Conservation (phyloP, 1,140 invertebrate species). For the Ctenoplectra terminalis region DNA sequence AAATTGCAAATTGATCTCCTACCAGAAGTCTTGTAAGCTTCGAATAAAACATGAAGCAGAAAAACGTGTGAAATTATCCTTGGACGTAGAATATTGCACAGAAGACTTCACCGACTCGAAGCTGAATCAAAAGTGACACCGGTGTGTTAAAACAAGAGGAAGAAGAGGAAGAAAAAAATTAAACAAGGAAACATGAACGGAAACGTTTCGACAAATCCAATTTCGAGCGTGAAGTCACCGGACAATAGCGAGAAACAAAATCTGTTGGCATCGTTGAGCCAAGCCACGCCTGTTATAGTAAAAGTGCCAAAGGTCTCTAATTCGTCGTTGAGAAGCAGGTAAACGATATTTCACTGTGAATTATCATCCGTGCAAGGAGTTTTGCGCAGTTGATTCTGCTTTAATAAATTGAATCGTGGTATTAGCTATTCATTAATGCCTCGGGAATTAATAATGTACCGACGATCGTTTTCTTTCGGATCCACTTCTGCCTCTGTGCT, state of each 20-base stretch:
- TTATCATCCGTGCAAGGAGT: neutral
- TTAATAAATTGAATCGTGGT: neutral
- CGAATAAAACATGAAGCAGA: neutral
- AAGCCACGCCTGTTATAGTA: constrained; percentile 63
- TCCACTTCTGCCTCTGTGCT: neutral
- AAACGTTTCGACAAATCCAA: constrained; percentile 53
- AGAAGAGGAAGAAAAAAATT: neutral
- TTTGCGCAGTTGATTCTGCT: constrained; percentile 9
- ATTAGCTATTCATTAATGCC: constrained; percentile 34
- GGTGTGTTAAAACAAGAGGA: too few relatives aligned
- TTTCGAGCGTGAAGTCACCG: constrained; percentile 48
- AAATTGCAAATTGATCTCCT: too few relatives aligned
- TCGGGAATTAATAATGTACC: neutral
- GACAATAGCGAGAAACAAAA: constrained; percentile 71
- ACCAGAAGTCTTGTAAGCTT: too few relatives aligned
- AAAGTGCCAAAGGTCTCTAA: constrained; percentile 64
- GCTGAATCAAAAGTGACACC: too few relatives aligned
- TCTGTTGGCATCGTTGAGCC: constrained; percentile 58
- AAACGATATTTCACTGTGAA: constrained; percentile 26
- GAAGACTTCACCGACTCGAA: too few relatives aligned
- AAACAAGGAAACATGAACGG: constrained; percentile 65
- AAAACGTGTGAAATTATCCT: neutral
- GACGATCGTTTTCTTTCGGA: neutral
- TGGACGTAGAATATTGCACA: neutral
- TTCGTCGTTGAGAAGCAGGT: constrained; percentile 74